These are phyloP conservation scores for Columba livia DNA, from an alignment of 2,113 vertebrate species.

Conservation along the genomic window DNA sequence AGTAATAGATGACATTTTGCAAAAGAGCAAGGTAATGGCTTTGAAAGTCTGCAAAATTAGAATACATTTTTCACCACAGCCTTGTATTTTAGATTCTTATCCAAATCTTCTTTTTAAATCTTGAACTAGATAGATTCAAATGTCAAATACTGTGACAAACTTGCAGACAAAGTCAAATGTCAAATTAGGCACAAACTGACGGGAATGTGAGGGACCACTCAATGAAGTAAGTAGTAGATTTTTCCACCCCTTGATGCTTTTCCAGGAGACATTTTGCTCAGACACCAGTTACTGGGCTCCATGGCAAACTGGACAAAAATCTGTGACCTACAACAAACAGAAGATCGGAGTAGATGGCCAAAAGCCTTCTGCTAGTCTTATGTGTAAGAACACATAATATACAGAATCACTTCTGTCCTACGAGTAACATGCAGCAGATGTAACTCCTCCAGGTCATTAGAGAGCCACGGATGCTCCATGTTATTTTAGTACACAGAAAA, in stretches of 20 bases:
- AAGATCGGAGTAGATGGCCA: accelerated
- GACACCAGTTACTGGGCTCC: not conserved
- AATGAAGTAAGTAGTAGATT: not conserved
- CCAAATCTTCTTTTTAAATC: not conserved
- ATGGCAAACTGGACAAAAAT: not conserved
- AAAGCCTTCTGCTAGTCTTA: not conserved
- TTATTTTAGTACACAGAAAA: conserved; percentile 6
- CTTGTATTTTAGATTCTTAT: not conserved
- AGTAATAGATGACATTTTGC: not conserved
- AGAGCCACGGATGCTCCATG: not conserved
- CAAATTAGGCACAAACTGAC: not conserved
- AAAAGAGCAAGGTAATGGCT: not conserved
- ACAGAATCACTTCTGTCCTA: not conserved
- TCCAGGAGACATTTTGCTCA: not conserved
- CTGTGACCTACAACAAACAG: not conserved
- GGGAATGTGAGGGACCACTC: not conserved
- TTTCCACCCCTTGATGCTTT: not conserved
- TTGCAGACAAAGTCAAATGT: not conserved
- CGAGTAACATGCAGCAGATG: not conserved
- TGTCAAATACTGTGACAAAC: not conserved
- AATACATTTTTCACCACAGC: not conserved
- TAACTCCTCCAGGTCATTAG: not conserved
- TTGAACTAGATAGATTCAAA: not conserved
- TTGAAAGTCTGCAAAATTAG: not conserved
- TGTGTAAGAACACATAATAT: not conserved